Evolutionary conservation across 92 coral and sea anemone species (phyloP), one percentile per base, ranked within the genome.

Genomic region (Palythoa grandis): DNA sequence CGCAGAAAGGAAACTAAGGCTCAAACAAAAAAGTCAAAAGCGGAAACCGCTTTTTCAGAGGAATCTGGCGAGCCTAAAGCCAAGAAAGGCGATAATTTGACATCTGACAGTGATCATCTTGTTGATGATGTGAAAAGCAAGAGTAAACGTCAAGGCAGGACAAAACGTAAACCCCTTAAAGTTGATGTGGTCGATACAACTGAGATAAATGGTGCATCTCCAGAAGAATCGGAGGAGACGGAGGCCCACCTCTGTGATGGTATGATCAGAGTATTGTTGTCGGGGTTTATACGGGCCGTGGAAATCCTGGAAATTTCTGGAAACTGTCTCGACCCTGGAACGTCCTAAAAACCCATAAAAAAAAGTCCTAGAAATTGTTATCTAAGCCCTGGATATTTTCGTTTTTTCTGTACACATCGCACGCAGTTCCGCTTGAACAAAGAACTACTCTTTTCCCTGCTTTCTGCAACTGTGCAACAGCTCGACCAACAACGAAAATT

Each of bases 131-230:
- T 20, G 83, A 78, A 12, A 25, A 52, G 40, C 13, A 80, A 13
- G 52, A 66, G 15, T 40, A 66, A 52, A 43, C 66, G 20, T 7
- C 70, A 52, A 65, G 74, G 74, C 14, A 67, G 57, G 43, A 53
- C 72, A 9, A 80, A 70, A 66, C 60, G 85, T 0, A 80, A 52
- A 68, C 11, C 72, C 12, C 52, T 60, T 20, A 80, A 80, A 20
- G 47, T 6, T 48, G 85, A 80, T 67, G 11, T 35, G 66, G 57
- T 24, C 6, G 58, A 80, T 47, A 17, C 58, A 39, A 24, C 53
- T 2, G 85, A 65, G 58, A 23, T 65, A 20, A 79, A 16, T 40
- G 85, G 12, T 68, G 60, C 24, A 23, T 63, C 43, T 40, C 72
- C 70, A 23, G 43, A 22, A 47, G 82, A 24, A 1, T 76, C 66